A percentile compares a stretch with the other conserved stretches of the same genome.
Evolutionary conservation across 1,140 invertebrate genomes (phyloP).

Genomic region (Stegodyphus dumicola): DNA sequence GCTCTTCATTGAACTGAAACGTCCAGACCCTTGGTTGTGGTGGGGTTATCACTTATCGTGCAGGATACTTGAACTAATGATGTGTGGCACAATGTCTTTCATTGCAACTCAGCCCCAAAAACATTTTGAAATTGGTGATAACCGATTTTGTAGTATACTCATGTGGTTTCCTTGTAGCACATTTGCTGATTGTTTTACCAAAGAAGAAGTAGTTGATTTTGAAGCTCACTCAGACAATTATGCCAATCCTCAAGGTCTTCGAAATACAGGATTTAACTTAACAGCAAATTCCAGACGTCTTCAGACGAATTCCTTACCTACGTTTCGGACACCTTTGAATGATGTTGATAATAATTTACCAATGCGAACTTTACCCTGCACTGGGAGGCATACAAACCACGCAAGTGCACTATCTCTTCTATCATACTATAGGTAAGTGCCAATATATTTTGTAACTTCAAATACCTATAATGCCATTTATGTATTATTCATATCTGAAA

Average conservation of each 20-base stretch:
- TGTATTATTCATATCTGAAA: too few relatives aligned
- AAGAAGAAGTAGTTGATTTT: constrained; percentile 57
- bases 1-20: constrained; percentile 66
- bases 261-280: constrained; percentile 17
- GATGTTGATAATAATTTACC: constrained; percentile 33
- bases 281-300: constrained; percentile 32
- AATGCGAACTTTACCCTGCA: constrained; percentile 27
- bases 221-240: constrained; percentile 62
- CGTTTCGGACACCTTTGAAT: constrained; percentile 48
- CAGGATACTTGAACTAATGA: constrained; percentile 83
- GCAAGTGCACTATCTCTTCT: constrained; percentile 45
- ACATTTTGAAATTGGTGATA: constrained; percentile 55
- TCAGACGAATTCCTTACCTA: constrained; percentile 60
- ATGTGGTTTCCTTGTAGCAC: constrained; percentile 50
- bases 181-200: constrained; percentile 50
- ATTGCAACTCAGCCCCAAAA: constrained; percentile 75
- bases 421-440: constrained; percentile 53
- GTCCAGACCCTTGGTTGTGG: constrained; percentile 79
- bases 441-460: neutral
- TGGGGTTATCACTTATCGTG: constrained; percentile 89
- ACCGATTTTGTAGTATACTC: constrained; percentile 5
- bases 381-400: constrained; percentile 49
- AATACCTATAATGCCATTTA: neutral
- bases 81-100: constrained; percentile 84
- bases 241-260: constrained; percentile 57